These are phyloP conservation scores for Eolophus roseicapilla DNA, from an alignment of 2,113 vertebrate species.

Conservation along the genomic window DNA sequence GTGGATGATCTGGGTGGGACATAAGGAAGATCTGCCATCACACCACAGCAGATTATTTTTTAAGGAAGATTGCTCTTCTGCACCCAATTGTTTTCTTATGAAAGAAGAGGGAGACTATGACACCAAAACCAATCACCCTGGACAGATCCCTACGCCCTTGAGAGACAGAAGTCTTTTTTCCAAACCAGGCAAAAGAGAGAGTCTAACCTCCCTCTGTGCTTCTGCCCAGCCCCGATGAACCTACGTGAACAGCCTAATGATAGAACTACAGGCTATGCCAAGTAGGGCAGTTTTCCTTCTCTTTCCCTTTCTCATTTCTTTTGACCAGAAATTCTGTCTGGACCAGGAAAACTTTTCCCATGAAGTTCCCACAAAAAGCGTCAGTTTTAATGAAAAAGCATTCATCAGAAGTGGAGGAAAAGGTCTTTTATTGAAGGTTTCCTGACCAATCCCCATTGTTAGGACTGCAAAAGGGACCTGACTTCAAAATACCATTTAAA, in stretches of 20 bases:
- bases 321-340: conserved; percentile 26
- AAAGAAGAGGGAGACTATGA: background rate
- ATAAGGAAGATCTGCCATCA: background rate
- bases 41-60: background rate
- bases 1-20: background rate
- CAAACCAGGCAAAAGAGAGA: background rate
- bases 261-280: background rate
- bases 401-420: background rate
- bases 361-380: conserved; percentile 29
- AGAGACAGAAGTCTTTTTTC: background rate
- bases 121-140: background rate
- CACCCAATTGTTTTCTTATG: background rate
- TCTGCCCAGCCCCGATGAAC: background rate
- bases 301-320: conserved; percentile 4
- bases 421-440: background rate
- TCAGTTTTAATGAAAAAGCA: conserved; percentile 31
- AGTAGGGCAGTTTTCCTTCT: background rate
- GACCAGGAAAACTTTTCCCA: background rate
- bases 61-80: background rate
- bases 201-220: background rate
- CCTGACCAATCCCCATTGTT: background rate
- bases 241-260: background rate
- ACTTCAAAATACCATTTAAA: background rate
- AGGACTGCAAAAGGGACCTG: background rate
- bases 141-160: background rate